A percentile compares a stretch with the other conserved stretches of the same genome.
Evolutionary conservation across 1,140 invertebrate genomes (phyloP).

Genomic region (Bactericera cockerelli): DNA sequence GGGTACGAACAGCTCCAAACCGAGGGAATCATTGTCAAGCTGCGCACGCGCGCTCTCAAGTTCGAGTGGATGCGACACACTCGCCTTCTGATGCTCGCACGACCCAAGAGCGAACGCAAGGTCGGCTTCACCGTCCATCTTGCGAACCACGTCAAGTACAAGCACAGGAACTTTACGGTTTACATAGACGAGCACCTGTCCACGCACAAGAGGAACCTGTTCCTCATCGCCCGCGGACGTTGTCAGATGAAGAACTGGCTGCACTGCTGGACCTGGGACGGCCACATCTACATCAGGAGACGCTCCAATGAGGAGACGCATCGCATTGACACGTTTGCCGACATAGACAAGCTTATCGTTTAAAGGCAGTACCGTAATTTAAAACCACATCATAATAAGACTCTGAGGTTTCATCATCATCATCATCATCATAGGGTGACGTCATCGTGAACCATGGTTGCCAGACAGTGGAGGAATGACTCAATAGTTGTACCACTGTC

Average conservation of each 20-base stretch:
- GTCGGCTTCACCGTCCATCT: not conserved
- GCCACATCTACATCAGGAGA: not conserved
- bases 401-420: no score
- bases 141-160: not conserved
- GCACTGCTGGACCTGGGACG: conserved; percentile 2
- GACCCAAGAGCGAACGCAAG: not conserved
- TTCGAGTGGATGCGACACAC: conserved; percentile 1
- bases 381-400: no score
- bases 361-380: no score
- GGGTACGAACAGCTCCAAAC: not conserved
- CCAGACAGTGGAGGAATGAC: no score
- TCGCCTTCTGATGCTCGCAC: not conserved
- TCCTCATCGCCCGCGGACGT: not conserved
- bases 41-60: not conserved
- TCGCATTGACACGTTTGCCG: not conserved
- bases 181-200: conserved; percentile 1
- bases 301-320: not conserved
- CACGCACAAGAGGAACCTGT: not conserved
- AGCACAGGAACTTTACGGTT: not conserved
- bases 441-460: no score
- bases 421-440: no score
- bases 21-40: not conserved
- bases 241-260: not conserved
- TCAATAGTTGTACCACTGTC: no score
- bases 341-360: not conserved